Evolutionary conservation across 2,113 vertebrate species (phyloP).

Genomic region (Callipepla squamata): DNA sequence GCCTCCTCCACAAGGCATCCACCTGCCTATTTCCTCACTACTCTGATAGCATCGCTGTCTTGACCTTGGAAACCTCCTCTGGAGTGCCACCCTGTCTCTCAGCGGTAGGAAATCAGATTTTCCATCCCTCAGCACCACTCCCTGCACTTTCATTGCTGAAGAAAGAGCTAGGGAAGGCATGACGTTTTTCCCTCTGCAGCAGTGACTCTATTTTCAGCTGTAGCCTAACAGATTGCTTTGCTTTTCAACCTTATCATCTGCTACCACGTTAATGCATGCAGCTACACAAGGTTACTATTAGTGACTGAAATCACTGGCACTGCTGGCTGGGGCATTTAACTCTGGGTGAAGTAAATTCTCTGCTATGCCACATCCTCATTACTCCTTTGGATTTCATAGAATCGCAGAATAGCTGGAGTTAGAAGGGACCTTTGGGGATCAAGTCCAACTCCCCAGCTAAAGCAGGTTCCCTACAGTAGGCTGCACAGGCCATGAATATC

Average conservation of each 20-base stretch:
- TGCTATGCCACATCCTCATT: background rate
- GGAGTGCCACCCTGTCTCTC: constrained; percentile 46
- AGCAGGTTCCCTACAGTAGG: too few relatives aligned
- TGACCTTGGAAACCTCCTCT: constrained; percentile 75
- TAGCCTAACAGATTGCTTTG: constrained; percentile 41
- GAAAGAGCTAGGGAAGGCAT: constrained; percentile 49
- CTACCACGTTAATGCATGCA: constrained; percentile 62
- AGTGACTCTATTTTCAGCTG: constrained; percentile 39
- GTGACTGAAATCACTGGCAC: constrained; percentile 20
- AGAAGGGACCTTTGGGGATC: too few relatives aligned
- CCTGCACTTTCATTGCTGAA: constrained; percentile 59
- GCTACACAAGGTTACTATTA: constrained; percentile 55
- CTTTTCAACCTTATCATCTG: constrained; percentile 63
- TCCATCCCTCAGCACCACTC: constrained; percentile 25
- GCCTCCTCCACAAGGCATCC: constrained; percentile 57
- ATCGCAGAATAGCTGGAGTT: too few relatives aligned
- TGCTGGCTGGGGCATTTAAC: constrained; percentile 7
- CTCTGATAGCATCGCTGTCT: constrained; percentile 45
- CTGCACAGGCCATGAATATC: background rate
- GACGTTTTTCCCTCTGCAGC: constrained; percentile 22
- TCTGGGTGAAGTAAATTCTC: constrained; percentile 20
- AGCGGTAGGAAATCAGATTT: constrained; percentile 71
- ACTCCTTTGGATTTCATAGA: background rate
- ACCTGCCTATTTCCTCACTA: constrained; percentile 61
- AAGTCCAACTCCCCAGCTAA: too few relatives aligned